Percentiles rank a stretch among this genome's conserved stretches.
Conservation (phyloP, 2,888 invertebrate genomes). For the Drosophila infuscata region DNA sequence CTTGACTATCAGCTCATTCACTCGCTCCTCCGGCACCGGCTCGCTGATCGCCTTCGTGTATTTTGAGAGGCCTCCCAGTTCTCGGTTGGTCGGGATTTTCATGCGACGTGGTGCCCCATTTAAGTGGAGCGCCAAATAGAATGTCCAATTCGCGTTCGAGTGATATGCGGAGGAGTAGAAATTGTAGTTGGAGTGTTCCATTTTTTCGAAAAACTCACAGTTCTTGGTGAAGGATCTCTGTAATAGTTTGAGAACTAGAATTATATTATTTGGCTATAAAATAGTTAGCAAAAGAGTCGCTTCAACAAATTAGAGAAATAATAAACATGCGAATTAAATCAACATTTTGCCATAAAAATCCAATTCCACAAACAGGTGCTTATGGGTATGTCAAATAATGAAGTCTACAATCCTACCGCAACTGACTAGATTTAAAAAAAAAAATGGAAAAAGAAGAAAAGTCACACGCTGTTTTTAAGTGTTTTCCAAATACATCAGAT, state of each 20-base stretch:
- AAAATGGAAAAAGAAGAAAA: not conserved
- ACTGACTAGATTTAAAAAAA: not conserved
- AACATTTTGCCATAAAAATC: not conserved
- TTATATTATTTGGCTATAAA: slow-evolving; percentile 80
- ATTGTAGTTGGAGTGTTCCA: slow-evolving; percentile 94
- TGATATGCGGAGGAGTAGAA: slow-evolving; percentile 92
- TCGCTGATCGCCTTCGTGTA: slow-evolving; percentile 90
- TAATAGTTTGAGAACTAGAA: slow-evolving; percentile 86
- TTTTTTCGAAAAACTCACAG: slow-evolving; percentile 94
- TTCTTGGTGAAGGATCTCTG: slow-evolving; percentile 94
- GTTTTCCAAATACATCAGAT: slow-evolving; percentile 10
- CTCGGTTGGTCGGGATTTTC: slow-evolving; percentile 88
- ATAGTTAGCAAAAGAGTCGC: slow-evolving; percentile 15
- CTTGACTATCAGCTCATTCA: slow-evolving; percentile 86
- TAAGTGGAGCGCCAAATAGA: slow-evolving; percentile 92
- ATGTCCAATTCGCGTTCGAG: slow-evolving; percentile 89
- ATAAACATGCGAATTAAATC: not conserved
- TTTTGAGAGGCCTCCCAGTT: slow-evolving; percentile 90
- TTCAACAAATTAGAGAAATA: not conserved
- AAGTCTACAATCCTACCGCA: not conserved
- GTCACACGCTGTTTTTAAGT: slow-evolving; percentile 30
- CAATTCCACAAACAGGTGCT: too few relatives aligned
- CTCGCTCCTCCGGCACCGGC: slow-evolving; percentile 86
- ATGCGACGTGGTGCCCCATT: slow-evolving; percentile 90
- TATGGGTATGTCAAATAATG: not conserved